Conservation (phyloP, 2,888 invertebrate genomes). For the Leptinotarsa juncta region DNA sequence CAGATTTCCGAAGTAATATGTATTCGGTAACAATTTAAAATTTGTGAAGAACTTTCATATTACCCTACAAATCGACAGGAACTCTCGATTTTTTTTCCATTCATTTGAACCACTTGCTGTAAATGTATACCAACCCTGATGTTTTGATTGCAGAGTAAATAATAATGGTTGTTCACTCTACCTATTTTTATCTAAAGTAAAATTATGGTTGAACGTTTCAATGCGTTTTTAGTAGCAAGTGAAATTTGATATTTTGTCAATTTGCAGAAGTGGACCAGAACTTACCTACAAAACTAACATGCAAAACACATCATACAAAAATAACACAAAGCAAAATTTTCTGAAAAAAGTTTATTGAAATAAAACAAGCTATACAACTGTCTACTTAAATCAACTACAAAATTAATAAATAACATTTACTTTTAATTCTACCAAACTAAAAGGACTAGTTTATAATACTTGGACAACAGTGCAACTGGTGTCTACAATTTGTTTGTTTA, state of each 20-base stretch:
- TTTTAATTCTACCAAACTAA: slow-evolving; percentile 38
- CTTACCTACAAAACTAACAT: slow-evolving; percentile 28
- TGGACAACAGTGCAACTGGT: slow-evolving; percentile 12
- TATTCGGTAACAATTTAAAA: too few species aligned
- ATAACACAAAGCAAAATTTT: slow-evolving; percentile 40
- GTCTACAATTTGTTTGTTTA: too few species aligned
- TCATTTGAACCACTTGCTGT: too few species aligned
- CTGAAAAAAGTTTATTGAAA: slow-evolving; percentile 40
- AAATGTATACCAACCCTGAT: too few species aligned
- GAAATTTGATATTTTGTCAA: background rate
- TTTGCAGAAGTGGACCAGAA: background rate
- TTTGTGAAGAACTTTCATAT: too few species aligned
- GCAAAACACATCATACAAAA: slow-evolving; percentile 41
- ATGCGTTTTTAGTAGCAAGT: background rate
- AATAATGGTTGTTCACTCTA: too few species aligned
- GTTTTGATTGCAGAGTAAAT: too few species aligned
- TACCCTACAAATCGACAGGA: too few species aligned
- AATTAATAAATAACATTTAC: slow-evolving; percentile 45
- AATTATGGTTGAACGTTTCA: background rate
- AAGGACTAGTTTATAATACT: slow-evolving; percentile 45
- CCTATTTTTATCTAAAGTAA: background rate
- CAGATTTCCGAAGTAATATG: too few species aligned
- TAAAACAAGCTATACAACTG: slow-evolving; percentile 38
- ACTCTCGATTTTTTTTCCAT: too few species aligned
- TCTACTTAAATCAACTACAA: slow-evolving; percentile 36